Conservation (phyloP, 2,888 invertebrate genomes). For the Cerastoderma edule region DNA sequence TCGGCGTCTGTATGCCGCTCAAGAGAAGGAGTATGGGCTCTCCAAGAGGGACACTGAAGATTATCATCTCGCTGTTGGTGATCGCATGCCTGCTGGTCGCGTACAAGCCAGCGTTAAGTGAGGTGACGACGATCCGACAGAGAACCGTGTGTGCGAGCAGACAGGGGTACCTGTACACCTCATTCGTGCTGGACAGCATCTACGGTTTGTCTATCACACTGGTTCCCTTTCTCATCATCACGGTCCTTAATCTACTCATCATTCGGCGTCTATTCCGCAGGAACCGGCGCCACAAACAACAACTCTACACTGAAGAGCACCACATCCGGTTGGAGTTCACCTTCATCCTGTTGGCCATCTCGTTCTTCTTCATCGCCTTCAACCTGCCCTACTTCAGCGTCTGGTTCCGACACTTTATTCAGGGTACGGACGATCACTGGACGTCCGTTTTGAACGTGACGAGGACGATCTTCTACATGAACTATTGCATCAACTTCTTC, state of each 20-base stretch:
- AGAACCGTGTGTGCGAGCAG: slow-evolving; percentile 64
- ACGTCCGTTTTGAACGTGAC: too few species aligned
- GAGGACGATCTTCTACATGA: slow-evolving; percentile 79
- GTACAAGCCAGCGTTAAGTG: slow-evolving; percentile 78
- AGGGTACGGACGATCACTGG: slow-evolving; percentile 70
- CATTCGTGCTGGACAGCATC: slow-evolving; percentile 75
- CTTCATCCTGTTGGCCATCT: too few species aligned
- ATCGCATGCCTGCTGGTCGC: slow-evolving; percentile 65
- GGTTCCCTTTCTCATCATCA: too few species aligned
- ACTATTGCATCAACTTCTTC: slow-evolving; percentile 81
- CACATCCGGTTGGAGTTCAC: too few species aligned
- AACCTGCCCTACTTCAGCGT: too few species aligned
- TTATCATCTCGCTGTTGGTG: slow-evolving; percentile 68
- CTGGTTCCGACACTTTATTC: slow-evolving; percentile 70
- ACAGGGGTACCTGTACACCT: slow-evolving; percentile 55
- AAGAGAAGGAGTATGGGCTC: slow-evolving; percentile 73
- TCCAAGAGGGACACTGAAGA: slow-evolving; percentile 62
- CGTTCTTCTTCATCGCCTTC: too few species aligned
- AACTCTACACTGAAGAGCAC: slow-evolving; percentile 73
- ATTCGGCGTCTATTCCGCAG: slow-evolving; percentile 64
- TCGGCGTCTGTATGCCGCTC: slow-evolving; percentile 81
- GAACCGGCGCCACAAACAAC: slow-evolving; percentile 56
- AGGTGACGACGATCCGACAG: slow-evolving; percentile 55
- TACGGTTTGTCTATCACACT: too few species aligned
- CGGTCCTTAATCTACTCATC: slow-evolving; percentile 73